These are phyloP conservation scores for Cacoxenus indagator DNA, from an alignment of 2,888 invertebrate species.

Conservation along the genomic window DNA sequence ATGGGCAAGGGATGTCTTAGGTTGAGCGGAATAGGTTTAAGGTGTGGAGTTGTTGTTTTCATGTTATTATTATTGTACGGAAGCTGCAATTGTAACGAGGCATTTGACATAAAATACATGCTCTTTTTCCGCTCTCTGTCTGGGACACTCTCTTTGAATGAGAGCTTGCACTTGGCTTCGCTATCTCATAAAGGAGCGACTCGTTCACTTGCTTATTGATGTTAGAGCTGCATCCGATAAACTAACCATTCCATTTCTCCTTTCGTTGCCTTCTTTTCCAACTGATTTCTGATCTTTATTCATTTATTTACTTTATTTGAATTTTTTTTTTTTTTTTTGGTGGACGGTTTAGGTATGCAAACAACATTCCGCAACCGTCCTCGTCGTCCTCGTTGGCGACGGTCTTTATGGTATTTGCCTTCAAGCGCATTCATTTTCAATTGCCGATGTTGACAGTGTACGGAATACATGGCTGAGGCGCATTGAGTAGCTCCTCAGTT, in stretches of 20 bases:
- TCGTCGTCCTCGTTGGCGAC: not conserved
- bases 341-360: slow-evolving; percentile 1
- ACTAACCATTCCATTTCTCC: not conserved
- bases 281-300: not conserved
- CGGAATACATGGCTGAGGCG: slow-evolving; percentile 27
- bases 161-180: slow-evolving; percentile 60
- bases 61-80: not conserved
- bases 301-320: no score
- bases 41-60: no score
- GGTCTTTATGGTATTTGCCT: not conserved
- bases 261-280: not conserved
- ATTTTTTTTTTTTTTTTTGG: no score
- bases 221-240: not conserved
- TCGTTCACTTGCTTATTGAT: no score
- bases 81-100: slow-evolving; percentile 18
- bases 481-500: slow-evolving; percentile 34
- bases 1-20: no score
- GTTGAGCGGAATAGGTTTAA: no score
- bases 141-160: not conserved
- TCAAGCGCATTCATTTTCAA: slow-evolving; percentile 10
- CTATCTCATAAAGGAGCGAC: no score
- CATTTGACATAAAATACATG: slow-evolving; percentile 31
- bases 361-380: not conserved
- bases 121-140: slow-evolving; percentile 4
- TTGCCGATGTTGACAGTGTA: not conserved